Evolutionary conservation across 2,113 vertebrate genomes (phyloP), one percentile per base, ranked within the genome.

Genomic region (Oncorhynchus gorbuscha): DNA sequence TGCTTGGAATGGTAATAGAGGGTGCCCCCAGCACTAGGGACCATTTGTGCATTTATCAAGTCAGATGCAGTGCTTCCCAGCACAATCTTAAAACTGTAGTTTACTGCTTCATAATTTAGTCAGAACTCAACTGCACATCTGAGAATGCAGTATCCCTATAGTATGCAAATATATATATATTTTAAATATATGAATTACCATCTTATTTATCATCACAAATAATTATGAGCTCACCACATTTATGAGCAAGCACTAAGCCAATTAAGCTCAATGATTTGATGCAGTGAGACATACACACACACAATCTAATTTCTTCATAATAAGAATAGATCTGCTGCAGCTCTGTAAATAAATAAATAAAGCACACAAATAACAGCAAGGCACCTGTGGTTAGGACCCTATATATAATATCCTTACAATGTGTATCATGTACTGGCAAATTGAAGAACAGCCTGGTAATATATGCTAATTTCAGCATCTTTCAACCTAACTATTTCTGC

Each of bases 1-100:
- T 89, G 90, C 86, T 77, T 84, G 77, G 91, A 92, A 91, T 92
- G 89, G 88, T 89, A 92, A 92, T 92, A 76, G 80, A 55, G 86
- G 48, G 85, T 84, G 89, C 87, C 84, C 79, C 5, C 81, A 84
- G 87, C 84, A 92, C 86, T 55, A 92, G 87, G 89, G 89, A 87
- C 51, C 86, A 84, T 88, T 90, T 92, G 91, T 88, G 91, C 87
- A 74, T 24, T 83, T 85, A 86, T 69, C 20, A 16, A 55, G 51
- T 18, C 87, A 91, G 88, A 92, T 91, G 90, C 89, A 77, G 83
- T 76, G 83, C 83, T 86, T 91, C 86, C 82, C 89, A 86, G 86
- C 85, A 83, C 79, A 28, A 80, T 85, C 89, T 89, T 86, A 61
- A 82, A 72, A 24, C 76, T 84, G 86, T 83, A 86, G 39, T 45